Conservation (phyloP, 1,140 invertebrate species). For the Eurosta solidaginis region DNA sequence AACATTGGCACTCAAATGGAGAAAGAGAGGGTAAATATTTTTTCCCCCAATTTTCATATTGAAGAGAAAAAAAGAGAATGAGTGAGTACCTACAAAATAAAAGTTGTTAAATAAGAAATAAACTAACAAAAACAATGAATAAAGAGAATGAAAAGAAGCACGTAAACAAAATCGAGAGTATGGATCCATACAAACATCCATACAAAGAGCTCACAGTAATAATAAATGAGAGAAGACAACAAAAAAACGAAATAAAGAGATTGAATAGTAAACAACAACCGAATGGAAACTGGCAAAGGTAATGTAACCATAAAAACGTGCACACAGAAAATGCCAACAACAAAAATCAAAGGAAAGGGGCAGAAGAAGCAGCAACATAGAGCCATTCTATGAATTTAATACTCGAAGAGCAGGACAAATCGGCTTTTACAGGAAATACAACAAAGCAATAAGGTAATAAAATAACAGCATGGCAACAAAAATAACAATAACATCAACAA, state of each 20-base stretch:
- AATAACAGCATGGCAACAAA: background rate
- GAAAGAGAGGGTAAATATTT: background rate
- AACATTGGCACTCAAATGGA: background rate
- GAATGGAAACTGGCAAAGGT: background rate
- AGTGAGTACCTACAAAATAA: background rate
- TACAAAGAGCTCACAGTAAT: background rate
- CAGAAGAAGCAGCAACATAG: background rate
- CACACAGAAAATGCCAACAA: background rate
- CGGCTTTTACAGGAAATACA: background rate
- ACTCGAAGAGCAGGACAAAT: background rate
- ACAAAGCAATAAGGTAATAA: constrained; percentile 25
- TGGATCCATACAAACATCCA: too few species aligned
- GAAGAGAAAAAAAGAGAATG: background rate
- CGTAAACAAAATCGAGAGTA: too few species aligned
- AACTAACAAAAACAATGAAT: background rate
- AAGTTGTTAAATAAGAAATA: constrained; percentile 20
- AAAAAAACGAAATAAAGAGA: background rate
- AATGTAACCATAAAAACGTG: constrained; percentile 22
- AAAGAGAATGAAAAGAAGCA: background rate
- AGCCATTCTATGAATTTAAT: background rate
- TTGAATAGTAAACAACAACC: constrained; percentile 1
- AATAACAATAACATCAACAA: background rate
- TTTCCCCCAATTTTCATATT: background rate
- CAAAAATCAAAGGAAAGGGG: background rate
- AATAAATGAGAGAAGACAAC: background rate